Base-by-base conservation (phyloP, 2,113 vertebrate species). In the Dipodomys merriami region DNA sequence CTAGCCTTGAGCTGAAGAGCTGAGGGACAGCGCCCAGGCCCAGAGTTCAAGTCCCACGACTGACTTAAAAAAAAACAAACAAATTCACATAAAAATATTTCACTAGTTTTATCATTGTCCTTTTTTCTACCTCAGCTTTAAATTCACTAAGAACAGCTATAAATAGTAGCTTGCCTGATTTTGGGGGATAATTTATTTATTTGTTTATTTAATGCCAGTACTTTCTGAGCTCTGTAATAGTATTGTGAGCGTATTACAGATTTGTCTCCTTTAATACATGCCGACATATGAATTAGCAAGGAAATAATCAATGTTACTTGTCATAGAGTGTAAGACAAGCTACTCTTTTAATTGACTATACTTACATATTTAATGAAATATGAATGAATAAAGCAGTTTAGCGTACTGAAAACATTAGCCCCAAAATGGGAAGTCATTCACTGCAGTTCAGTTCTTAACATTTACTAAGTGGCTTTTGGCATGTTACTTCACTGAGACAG, bases 1-100 rank as follows among this genome's bases (percentile, higher is more conserved):
- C 5, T 39, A 39, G 39, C 39, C 39, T 39, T 39, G 39, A 39
- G 39, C 39, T 39, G 39, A 39, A 39, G 39, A 39, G 5, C 39
- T 39, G 39, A 39, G 39, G 39, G 39, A 39, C 39, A 39, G 39
- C 39, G 39, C 39, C 39, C 39, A 39, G 39, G 39, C 39, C 39
- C 39, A 39, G 39, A 39, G 39, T 39, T 39, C 39, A 39, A 39
- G 39, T 39, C 39, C 39, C 39, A 39, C 5, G 1, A 39, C 39
- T 5, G 39, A 39, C 39, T 39, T 39, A 39, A 39, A 39, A 39
- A 39, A 39, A 39, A 39, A 39, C 39, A 39, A 39, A 68, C 88
- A 39, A 86, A 65, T 77, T 39, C n/a, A n/a, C 68, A 35, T 86
- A 39, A 82, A 92, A 82, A 69, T 87, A 73, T 49, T 90, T 92